Evolutionary conservation across 2,888 invertebrate genomes (phyloP).

Genomic region (Dryocosmus kuriphilus): DNA sequence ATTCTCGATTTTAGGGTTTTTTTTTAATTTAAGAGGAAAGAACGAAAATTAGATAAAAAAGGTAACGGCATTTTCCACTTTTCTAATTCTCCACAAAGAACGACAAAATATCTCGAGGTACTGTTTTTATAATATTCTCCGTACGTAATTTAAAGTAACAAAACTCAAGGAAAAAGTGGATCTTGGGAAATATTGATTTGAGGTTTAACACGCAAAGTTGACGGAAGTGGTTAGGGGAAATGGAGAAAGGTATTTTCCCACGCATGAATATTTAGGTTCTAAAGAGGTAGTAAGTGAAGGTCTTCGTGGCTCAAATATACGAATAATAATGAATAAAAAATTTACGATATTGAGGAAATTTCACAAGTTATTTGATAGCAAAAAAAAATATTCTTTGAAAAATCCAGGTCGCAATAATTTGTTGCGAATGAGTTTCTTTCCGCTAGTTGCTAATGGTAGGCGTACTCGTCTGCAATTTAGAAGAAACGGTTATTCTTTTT

Average conservation of each 20-base stretch:
- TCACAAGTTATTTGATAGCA: too few relatives aligned
- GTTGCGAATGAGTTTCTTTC: neutral
- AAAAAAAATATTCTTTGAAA: neutral
- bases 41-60: too few relatives aligned
- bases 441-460: neutral
- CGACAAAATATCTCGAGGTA: too few relatives aligned
- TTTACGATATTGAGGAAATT: neutral
- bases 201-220: constrained; percentile 26
- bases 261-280: neutral
- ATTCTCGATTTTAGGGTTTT: too few relatives aligned
- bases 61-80: too few relatives aligned
- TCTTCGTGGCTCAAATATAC: neutral
- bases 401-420: neutral
- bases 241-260: neutral
- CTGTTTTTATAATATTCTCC: too few relatives aligned
- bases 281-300: neutral
- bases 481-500: neutral
- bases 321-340: neutral
- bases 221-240: constrained; percentile 10
- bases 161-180: neutral
- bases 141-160: neutral
- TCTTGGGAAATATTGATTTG: constrained; percentile 3
- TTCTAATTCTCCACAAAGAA: too few relatives aligned
- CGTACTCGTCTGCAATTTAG: neutral
- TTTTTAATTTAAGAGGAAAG: too few relatives aligned